These are phyloP conservation scores for Melikaiella ostensackeni DNA, from an alignment of 2,888 invertebrate genomes.

Conservation along the genomic window DNA sequence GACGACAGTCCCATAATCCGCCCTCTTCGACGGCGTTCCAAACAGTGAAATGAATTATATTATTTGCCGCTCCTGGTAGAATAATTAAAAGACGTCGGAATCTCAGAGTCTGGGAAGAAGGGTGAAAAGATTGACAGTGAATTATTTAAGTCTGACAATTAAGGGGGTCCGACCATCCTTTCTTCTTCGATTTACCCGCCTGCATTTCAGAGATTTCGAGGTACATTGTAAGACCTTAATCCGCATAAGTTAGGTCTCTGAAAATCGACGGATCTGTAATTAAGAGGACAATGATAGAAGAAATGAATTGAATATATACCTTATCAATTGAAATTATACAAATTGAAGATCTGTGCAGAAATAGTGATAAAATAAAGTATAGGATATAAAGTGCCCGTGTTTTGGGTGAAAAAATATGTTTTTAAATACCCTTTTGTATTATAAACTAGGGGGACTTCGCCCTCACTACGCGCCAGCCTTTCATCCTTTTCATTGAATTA, in stretches of 20 bases:
- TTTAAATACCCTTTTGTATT: neutral
- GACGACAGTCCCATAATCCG: slow-evolving; percentile 55
- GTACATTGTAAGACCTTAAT: neutral
- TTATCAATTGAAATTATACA: no score
- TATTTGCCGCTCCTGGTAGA: slow-evolving; percentile 68
- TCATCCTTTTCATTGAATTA: no score
- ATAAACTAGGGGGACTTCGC: no score
- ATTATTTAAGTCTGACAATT: slow-evolving; percentile 74
- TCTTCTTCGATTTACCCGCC: slow-evolving; percentile 25
- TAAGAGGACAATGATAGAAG: neutral
- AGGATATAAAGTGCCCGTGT: no score
- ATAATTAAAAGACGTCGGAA: slow-evolving; percentile 70
- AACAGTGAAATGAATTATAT: slow-evolving; percentile 73
- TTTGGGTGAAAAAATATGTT: no score
- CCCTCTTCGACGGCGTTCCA: slow-evolving; percentile 62
- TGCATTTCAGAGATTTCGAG: slow-evolving; percentile 41
- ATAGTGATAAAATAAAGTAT: no score
- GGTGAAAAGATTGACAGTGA: slow-evolving; percentile 75
- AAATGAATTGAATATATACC: neutral
- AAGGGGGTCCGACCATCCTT: slow-evolving; percentile 51
- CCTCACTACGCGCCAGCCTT: no score
- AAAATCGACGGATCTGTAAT: neutral
- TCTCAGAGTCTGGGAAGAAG: slow-evolving; percentile 61
- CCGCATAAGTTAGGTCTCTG: neutral
- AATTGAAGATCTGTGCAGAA: no score